Evolutionary conservation across 2,888 invertebrate genomes (phyloP).

Genomic region (Notocelia uddmanniana): DNA sequence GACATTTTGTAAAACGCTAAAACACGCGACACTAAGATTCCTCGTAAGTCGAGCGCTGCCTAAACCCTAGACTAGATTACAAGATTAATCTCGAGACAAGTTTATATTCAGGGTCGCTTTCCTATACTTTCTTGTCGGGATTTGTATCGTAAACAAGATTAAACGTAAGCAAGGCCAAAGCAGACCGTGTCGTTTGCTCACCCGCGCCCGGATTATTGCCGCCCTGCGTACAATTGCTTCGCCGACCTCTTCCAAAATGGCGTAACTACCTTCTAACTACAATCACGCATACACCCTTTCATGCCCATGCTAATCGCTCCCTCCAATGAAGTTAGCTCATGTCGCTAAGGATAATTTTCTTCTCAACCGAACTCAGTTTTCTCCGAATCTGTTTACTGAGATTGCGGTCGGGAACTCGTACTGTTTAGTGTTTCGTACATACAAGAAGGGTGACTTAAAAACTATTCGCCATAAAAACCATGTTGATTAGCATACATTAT

Average conservation of each 20-base stretch:
- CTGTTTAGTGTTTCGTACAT: neutral
- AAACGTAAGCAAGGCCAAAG: constrained; percentile 60
- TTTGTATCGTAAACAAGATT: constrained; percentile 73
- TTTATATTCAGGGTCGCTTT: constrained; percentile 61
- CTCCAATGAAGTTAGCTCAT: constrained; percentile 64
- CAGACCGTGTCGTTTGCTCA: constrained; percentile 57
- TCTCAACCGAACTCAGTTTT: constrained; percentile 43
- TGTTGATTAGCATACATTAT: constrained; percentile 20
- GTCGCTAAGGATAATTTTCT: constrained; percentile 57
- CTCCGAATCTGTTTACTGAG: constrained; percentile 37
- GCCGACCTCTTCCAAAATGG: neutral
- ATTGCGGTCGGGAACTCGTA: constrained; percentile 21
- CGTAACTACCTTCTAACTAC: neutral
- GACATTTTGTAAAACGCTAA: constrained; percentile 36
- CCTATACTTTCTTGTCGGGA: constrained; percentile 63
- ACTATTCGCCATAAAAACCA: constrained; percentile 13
- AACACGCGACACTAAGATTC: constrained; percentile 31
- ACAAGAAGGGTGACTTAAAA: constrained; percentile 18
- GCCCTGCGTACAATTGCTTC: constrained; percentile 63
- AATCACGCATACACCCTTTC: constrained; percentile 1
- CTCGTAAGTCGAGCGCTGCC: constrained; percentile 35
- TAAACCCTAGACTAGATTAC: constrained; percentile 48
- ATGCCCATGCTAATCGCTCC: constrained; percentile 35
- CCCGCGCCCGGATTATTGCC: constrained; percentile 57
- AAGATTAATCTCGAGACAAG: constrained; percentile 56